Evolutionary conservation across 2,113 vertebrate species (phyloP).

Genomic region (Phrynosoma platyrhinos): DNA sequence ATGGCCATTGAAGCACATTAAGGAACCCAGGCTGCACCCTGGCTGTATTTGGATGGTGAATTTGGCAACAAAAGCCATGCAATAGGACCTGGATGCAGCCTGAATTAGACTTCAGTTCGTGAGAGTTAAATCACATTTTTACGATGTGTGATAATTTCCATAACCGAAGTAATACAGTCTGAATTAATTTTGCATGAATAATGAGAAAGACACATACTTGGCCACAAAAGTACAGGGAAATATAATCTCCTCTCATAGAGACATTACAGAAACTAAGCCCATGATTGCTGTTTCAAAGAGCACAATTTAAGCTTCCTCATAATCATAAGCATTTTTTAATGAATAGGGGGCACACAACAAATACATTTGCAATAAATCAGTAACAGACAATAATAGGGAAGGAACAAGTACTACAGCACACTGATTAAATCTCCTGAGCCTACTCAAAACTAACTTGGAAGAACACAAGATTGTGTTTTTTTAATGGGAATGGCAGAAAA

Average conservation of each 20-base stretch:
- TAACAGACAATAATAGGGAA: not conserved
- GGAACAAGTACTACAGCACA: not conserved
- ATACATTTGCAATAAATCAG: not conserved
- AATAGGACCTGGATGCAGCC: too few relatives aligned
- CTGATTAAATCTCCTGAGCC: not conserved
- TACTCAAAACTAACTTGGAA: not conserved
- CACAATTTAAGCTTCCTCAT: not conserved
- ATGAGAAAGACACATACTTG: not conserved
- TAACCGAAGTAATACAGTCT: conserved; percentile 14
- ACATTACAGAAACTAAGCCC: not conserved
- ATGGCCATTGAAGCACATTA: too few relatives aligned
- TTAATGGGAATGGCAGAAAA: not conserved
- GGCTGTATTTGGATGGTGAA: too few relatives aligned
- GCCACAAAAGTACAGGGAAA: conserved; percentile 11
- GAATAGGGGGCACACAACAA: not conserved
- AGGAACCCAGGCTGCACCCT: too few relatives aligned
- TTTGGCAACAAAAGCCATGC: too few relatives aligned
- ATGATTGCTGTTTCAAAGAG: not conserved
- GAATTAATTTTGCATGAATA: conserved; percentile 6
- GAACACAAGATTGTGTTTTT: not conserved
- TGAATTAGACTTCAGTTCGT: too few relatives aligned
- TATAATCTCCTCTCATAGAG: not conserved
- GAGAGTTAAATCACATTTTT: too few relatives aligned
- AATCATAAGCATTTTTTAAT: not conserved
- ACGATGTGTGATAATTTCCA: too few relatives aligned